Base-by-base conservation (phyloP, 2,888 invertebrate species). In the Eustalomyia histrio region DNA sequence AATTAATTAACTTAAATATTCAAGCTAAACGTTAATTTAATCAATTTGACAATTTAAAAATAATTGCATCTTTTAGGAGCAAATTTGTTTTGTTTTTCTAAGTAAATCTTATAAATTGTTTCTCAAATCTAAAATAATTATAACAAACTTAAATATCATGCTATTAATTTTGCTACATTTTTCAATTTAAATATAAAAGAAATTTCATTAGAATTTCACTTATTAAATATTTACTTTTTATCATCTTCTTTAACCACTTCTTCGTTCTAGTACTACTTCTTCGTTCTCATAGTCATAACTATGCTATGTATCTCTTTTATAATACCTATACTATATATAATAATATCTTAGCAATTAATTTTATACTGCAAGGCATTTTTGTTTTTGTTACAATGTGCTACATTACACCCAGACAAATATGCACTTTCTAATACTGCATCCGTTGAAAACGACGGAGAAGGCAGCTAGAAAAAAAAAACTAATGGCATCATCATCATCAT, bases 271-370 rank as follows among this genome's bases (percentile, higher is more conserved):
- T 33, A n/a, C n/a, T n/a, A n/a, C n/a, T n/a, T n/a, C n/a, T n/a
- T n/a, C n/a, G n/a, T n/a, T n/a, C n/a, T n/a, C n/a, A n/a, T n/a
- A n/a, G n/a, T n/a, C n/a, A 21, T 21, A 2, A 3, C 21, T 21
- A 21, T 21, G 21, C 52, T 71, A 12, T 29, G 14, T 57, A 3
- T 58, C 24, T 29, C 29, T 60, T 52, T 17, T 50, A 60, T 72
- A 55, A 55, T 21, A 33, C n/a, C n/a, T n/a, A n/a, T n/a, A n/a
- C n/a, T n/a, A n/a, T n/a, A 35, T 65, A 53, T 47, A 65, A 80
- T 71, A 78, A 76, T 78, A 81, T 78, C 71, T 78, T 61, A 81
- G 76, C 80, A 81, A 81, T 81, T 81, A 81, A 81, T 78, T 81
- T 78, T 78, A 53, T 65, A 69, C 80, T 78, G 68, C 43, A 29